Percentiles rank a stretch among this genome's conserved stretches.
These are phyloP conservation scores for Coregonus suidteri DNA, from an alignment of 2,797 vertebrate species.

Conservation along the genomic window DNA sequence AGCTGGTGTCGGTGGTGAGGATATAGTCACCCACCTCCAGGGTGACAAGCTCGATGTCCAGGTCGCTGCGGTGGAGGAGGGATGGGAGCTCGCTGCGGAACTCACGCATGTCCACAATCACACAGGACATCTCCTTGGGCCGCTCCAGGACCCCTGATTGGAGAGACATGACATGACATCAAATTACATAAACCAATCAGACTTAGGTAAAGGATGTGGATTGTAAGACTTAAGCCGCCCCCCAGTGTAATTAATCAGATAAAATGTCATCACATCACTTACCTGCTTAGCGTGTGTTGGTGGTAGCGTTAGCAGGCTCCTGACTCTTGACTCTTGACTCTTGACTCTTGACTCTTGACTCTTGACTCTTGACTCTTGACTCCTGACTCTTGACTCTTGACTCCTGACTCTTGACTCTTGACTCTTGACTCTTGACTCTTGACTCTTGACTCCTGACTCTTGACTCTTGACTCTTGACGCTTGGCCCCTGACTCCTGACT, in stretches of 20 bases:
- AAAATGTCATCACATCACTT: slow-evolving; percentile 22
- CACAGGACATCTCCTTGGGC: slow-evolving; percentile 73
- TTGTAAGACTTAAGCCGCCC: not conserved
- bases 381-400: no score
- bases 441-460: slow-evolving; percentile 12
- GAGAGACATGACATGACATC: not conserved
- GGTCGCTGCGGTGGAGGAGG: slow-evolving; percentile 87
- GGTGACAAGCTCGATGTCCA: slow-evolving; percentile 94
- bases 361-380: no score
- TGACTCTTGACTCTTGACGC: slow-evolving; percentile 8
- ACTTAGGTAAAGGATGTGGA: no score
- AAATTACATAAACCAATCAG: not conserved
- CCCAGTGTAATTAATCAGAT: not conserved
- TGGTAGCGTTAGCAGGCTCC: slow-evolving; percentile 64
- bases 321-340: slow-evolving; percentile 11
- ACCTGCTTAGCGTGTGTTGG: slow-evolving; percentile 91
- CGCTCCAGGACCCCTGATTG: slow-evolving; percentile 86
- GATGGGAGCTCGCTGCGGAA: slow-evolving; percentile 95
- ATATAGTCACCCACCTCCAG: slow-evolving; percentile 96
- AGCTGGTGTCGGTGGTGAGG: slow-evolving; percentile 88
- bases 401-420: no score
- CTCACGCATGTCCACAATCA: slow-evolving; percentile 95
- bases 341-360: no score
- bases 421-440: no score
- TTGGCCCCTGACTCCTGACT: no score